Conservation (phyloP, 2,888 invertebrate species). For the Steinernema carpocapsae region DNA sequence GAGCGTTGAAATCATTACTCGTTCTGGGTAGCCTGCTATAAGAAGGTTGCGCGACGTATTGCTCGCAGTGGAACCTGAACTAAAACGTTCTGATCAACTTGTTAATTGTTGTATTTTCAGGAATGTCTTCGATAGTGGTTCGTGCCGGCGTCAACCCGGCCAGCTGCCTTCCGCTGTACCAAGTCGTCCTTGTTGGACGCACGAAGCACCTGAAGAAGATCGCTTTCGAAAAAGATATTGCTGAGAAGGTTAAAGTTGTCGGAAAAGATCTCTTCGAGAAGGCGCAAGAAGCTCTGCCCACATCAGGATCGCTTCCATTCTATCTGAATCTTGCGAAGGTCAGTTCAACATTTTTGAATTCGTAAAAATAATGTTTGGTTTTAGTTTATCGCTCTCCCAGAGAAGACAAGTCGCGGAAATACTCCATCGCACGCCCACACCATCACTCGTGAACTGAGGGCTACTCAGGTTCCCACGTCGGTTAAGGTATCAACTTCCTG, state of each 20-base stretch:
- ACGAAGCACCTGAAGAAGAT: conserved; percentile 43
- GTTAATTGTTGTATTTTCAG: no score
- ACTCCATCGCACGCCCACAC: conserved; percentile 53
- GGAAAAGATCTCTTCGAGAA: conserved; percentile 48
- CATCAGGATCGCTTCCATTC: conserved; percentile 51
- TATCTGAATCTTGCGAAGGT: conserved; percentile 58
- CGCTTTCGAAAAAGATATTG: conserved; percentile 35
- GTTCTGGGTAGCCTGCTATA: no score
- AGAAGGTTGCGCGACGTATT: no score
- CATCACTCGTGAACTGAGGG: conserved; percentile 52
- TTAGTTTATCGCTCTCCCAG: conserved; percentile 55
- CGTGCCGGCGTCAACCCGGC: conserved; percentile 40
- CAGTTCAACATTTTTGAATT: not conserved
- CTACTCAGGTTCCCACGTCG: conserved; percentile 42
- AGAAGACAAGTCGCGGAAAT: conserved; percentile 53
- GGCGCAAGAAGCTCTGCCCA: conserved; percentile 42
- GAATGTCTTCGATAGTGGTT: conserved; percentile 39
- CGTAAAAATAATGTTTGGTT: conserved; percentile 17
- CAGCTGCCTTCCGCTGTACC: conserved; percentile 37
- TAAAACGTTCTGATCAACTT: no score
- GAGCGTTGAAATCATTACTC: not conserved
- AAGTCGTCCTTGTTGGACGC: conserved; percentile 48
- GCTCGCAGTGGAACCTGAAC: no score
- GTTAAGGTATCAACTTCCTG: conserved; percentile 42
- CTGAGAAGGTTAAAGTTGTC: conserved; percentile 43